Conservation (phyloP, 2,113 vertebrate genomes). For the Protobothrops mucrosquamatus region DNA sequence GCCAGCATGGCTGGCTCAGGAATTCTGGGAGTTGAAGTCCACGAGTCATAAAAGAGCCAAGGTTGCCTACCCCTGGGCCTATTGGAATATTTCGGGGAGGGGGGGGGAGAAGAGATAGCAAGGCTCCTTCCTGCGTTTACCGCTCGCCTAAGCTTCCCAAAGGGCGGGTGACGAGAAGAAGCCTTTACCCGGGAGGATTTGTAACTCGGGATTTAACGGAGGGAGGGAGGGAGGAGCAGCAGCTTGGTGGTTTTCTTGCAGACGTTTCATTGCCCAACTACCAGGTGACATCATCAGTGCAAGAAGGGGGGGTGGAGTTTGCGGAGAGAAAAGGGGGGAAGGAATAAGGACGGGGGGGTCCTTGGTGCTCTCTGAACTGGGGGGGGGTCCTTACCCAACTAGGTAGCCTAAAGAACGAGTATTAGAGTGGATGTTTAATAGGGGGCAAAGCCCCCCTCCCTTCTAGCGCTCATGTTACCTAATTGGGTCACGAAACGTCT, state of each 20-base stretch:
- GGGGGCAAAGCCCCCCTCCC: neutral
- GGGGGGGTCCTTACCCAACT: neutral
- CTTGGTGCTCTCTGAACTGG: no score
- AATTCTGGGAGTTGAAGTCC: no score
- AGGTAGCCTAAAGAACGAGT: neutral
- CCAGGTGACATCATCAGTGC: no score
- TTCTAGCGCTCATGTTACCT: neutral
- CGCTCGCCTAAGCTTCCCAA: neutral
- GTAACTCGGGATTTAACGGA: neutral
- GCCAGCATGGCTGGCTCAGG: no score
- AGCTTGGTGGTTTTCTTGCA: neutral
- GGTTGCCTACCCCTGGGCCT: no score
- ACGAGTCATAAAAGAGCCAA: no score
- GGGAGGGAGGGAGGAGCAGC: neutral
- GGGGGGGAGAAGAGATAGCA: neutral
- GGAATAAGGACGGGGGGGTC: neutral
- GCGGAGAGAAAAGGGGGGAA: neutral
- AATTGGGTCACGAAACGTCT: neutral
- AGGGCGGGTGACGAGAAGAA: no score
- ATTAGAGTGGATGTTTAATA: neutral
- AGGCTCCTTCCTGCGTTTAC: fast-evolving
- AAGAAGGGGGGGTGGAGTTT: neutral
- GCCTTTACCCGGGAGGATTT: neutral
- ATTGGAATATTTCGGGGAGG: neutral
- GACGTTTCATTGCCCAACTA: neutral